Percentiles rank a stretch among this genome's conserved stretches.
These are phyloP conservation scores for Atherinomorus stipes DNA, from an alignment of 2,113 vertebrate genomes.

Conservation along the genomic window DNA sequence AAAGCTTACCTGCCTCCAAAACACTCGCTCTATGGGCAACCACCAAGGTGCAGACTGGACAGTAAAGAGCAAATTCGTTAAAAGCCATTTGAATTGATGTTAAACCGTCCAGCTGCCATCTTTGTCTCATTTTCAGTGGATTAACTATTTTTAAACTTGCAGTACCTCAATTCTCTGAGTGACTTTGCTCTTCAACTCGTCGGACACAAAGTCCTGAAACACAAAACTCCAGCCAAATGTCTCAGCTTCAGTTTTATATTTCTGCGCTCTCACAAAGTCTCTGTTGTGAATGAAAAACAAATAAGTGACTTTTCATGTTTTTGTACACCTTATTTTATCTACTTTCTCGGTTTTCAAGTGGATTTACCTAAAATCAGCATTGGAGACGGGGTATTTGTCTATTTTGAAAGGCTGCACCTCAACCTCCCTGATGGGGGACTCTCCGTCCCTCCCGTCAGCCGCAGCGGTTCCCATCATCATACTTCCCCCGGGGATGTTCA, in stretches of 20 bases:
- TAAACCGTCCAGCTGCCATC: neutral
- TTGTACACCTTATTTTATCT: fast-evolving
- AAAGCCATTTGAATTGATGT: neutral
- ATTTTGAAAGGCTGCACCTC: constrained; percentile 84
- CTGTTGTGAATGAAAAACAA: constrained; percentile 68
- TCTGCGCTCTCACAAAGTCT: constrained; percentile 90
- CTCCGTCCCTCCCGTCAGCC: constrained; percentile 82
- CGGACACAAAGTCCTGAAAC: constrained; percentile 93
- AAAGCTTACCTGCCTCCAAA: constrained; percentile 93
- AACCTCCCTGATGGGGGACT: constrained; percentile 81
- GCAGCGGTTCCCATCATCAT: constrained; percentile 86
- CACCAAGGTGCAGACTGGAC: constrained; percentile 94
- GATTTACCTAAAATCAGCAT: constrained; percentile 89
- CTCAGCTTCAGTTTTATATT: constrained; percentile 95
- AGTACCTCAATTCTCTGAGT: constrained; percentile 89
- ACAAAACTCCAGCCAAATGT: constrained; percentile 97
- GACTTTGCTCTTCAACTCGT: constrained; percentile 90
- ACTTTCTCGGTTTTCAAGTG: neutral
- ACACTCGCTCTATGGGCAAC: constrained; percentile 90
- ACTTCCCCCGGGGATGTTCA: constrained; percentile 84
- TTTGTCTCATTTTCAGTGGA: neutral
- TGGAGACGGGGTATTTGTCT: constrained; percentile 90
- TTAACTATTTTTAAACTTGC: neutral
- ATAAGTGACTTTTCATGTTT: neutral
- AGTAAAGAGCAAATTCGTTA: constrained; percentile 9